Conservation (phyloP, 2,113 vertebrate species). For the cattle (Bos taurus) region ARS-UCD2.0 NC_037342.1:73266501-73267000, state of each 20-base stretch:
- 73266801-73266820: background rate
- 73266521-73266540: background rate
- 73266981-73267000: background rate
- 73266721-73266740: background rate
- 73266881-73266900: background rate
- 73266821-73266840: background rate
- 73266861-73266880: background rate
- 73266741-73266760: background rate
- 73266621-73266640: background rate
- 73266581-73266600: background rate
- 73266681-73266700: background rate
- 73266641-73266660: background rate
- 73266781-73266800: background rate
- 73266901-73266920: background rate
- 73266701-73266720: background rate
- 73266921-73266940: fast-evolving
- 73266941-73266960: background rate
- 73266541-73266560: no score
- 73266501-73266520: background rate
- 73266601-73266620: background rate
- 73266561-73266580: background rate
- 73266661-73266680: background rate
- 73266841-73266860: background rate
- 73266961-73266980: background rate
- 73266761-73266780: background rate